These are phyloP conservation scores for Lagorchestes hirsutus DNA, from an alignment of 2,797 vertebrate genomes.

Conservation along the genomic window DNA sequence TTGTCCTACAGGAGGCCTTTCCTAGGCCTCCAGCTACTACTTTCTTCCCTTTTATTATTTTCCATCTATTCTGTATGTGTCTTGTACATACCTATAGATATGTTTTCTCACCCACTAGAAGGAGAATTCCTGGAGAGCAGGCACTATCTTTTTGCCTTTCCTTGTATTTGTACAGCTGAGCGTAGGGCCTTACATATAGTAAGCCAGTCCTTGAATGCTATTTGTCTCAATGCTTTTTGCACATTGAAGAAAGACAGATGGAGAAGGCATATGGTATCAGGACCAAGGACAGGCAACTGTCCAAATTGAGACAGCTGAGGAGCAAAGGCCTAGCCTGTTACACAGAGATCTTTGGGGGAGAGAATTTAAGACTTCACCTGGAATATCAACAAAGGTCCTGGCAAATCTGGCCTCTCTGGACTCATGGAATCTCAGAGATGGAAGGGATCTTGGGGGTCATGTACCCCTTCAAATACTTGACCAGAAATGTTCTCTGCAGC, in stretches of 20 bases:
- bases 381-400: not conserved
- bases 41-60: not conserved
- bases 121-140: not conserved
- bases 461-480: not conserved
- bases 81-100: not conserved
- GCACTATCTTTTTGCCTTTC: not conserved
- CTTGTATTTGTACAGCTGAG: not conserved
- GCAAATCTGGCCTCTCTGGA: not conserved
- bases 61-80: not conserved
- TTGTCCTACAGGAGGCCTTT: not conserved
- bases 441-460: not conserved
- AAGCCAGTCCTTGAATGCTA: not conserved
- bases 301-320: not conserved
- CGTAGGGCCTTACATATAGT: not conserved
- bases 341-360: not conserved
- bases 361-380: not conserved
- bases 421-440: not conserved
- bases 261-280: not conserved
- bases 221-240: not conserved
- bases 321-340: not conserved
- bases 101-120: not conserved
- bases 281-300: not conserved
- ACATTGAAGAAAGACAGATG: not conserved
- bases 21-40: not conserved
- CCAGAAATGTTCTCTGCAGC: not conserved